Conservation (phyloP, 1,140 invertebrate genomes). For the Caerostris extrusa region DNA sequence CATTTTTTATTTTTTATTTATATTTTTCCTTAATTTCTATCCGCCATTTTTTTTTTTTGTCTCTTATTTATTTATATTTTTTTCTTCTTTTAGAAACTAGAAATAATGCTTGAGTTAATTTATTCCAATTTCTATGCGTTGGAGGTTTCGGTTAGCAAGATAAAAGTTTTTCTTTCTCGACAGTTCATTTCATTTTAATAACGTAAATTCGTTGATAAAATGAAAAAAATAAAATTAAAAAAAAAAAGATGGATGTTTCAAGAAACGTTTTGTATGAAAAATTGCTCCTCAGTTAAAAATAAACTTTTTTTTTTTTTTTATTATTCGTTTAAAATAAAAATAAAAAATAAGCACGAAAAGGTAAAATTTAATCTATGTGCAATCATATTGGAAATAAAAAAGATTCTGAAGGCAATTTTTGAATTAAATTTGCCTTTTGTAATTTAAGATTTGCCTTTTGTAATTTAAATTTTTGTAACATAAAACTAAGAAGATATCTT, state of each 20-base stretch:
- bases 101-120: constrained; percentile 63
- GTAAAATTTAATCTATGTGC: no score
- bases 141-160: constrained; percentile 10
- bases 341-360: background rate
- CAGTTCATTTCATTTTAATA: constrained; percentile 21
- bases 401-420: no score
- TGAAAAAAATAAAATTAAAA: background rate
- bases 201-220: background rate
- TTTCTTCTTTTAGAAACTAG: background rate
- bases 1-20: constrained; percentile 29
- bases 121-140: constrained; percentile 55
- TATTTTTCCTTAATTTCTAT: constrained; percentile 5
- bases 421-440: no score
- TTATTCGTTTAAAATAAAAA: background rate
- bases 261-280: background rate
- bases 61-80: background rate
- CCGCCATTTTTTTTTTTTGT: background rate
- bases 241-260: background rate
- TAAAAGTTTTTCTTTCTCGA: background rate
- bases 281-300: background rate
- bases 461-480: no score
- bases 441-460: no score
- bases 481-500: no score
- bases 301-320: background rate
- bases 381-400: no score